Evolutionary conservation across 2,888 invertebrate genomes (phyloP), one percentile per base, ranked within the genome.

Genomic region (Drosophila ezoana): DNA sequence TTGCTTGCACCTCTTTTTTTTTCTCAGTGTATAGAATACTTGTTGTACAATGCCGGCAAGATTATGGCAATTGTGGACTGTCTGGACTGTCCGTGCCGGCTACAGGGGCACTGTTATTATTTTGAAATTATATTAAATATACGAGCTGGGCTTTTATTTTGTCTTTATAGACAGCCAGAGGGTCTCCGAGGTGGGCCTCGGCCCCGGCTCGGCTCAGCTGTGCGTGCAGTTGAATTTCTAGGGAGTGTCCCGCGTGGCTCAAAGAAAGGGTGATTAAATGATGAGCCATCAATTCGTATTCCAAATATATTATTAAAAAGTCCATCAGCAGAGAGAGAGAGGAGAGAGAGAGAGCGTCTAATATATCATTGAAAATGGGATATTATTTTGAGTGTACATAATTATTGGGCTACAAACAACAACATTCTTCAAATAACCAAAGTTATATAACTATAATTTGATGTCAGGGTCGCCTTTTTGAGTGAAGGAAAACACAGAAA

Each of bases 361-460:
- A 53, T 64, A 43, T 56, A 47, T 41, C 41, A 48, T 37, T 65
- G 28, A 40, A 10, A 16, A 28, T 20, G 38, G 35, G n/a, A 35
- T 72, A 37, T 57, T 45, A 60, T 57, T 43, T 58, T 38, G 48
- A 1, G 14, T 5, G 40, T 40, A 14, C 14, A 41, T 43, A 62
- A 56, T 72, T 67, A 80, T 72, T 64, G 54, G 44, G 53, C 41
- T 74, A 48, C 66, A 51, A 54, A 57, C 52, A 38, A 35, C 48
- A 38, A 35, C 76, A 86, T 80, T 72, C 72, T 56, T 52, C 28
- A 76, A 76, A 80, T 80, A 49, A 48, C 60, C 43, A 49, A 43
- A 62, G 79, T 67, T 73, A 76, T 78, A 78, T 78, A 78, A 73
- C 76, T 71, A 87, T 87, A 86, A 86, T 86, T 76, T 72, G 53